phyloP scores from a whole-genome alignment of 2,113 vertebrate genomes.

The Ciconia stormi region DNA sequence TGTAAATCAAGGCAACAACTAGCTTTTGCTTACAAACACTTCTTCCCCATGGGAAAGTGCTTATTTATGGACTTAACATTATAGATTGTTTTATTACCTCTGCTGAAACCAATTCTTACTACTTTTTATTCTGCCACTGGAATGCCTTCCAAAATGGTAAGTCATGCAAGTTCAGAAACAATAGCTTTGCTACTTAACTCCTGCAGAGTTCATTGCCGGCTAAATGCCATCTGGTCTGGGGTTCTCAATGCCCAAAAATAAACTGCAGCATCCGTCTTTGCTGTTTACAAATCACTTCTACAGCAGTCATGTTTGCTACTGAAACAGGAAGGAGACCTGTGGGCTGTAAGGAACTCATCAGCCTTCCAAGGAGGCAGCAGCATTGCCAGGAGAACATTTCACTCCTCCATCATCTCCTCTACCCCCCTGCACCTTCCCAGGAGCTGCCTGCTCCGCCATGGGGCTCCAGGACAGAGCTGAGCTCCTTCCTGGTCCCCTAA shows the following conservation, averaged over 20 bases:
- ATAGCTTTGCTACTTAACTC: constrained; percentile 3
- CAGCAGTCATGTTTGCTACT: background rate
- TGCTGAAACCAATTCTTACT: background rate
- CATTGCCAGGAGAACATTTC: background rate
- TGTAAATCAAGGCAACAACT: background rate
- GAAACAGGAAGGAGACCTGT: background rate
- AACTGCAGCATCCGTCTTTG: background rate
- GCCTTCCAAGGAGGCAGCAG: background rate
- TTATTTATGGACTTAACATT: background rate
- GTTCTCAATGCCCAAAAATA: background rate
- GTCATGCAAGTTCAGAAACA: background rate
- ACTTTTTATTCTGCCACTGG: background rate
- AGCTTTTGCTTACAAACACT: background rate
- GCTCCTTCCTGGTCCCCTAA: background rate
- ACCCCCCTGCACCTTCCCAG: background rate
- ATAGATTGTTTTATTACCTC: background rate
- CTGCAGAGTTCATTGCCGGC: background rate
- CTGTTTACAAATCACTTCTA: background rate
- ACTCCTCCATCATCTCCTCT: background rate
- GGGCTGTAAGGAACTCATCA: background rate
- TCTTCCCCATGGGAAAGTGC: background rate
- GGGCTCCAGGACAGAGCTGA: background rate
- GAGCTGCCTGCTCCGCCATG: background rate
- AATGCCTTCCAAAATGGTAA: background rate
- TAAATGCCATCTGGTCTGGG: constrained; percentile 1